Conservation (phyloP, 2,797 vertebrate genomes). For the Momotus momota region DNA sequence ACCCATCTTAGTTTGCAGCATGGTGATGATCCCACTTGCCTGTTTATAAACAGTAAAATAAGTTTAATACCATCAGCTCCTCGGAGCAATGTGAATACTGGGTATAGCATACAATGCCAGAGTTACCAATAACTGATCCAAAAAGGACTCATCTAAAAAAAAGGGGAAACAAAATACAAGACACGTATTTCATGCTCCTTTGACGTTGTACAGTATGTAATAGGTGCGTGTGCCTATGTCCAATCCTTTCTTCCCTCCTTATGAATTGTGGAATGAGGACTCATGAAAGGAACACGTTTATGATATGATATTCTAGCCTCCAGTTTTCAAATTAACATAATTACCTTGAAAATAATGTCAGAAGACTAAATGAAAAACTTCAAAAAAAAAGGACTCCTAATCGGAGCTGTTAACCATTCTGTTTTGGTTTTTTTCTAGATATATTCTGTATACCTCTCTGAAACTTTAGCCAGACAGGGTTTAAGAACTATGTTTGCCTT, state of each 20-base stretch:
- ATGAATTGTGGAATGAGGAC: background rate
- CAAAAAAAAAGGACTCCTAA: background rate
- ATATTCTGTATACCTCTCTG: background rate
- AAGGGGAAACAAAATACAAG: background rate
- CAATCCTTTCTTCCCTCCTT: background rate
- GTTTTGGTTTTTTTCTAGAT: background rate
- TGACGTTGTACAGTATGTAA: fast-evolving
- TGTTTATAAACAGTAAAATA: background rate
- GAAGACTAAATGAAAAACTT: background rate
- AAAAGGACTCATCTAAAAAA: background rate
- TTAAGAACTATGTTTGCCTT: background rate
- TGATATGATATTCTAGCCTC: background rate
- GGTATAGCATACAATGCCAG: background rate
- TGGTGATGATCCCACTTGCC: background rate
- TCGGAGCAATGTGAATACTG: background rate
- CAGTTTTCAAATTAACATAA: background rate
- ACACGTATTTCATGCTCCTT: background rate
- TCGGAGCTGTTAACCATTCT: background rate
- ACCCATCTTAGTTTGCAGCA: background rate
- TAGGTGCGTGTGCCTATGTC: background rate
- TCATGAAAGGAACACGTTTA: background rate
- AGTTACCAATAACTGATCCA: background rate
- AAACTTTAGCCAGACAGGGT: background rate
- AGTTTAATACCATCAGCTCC: background rate
- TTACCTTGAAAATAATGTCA: background rate